phyloP scores from a whole-genome alignment of 2,888 invertebrate species.

The Amphimallon solstitiale region DNA sequence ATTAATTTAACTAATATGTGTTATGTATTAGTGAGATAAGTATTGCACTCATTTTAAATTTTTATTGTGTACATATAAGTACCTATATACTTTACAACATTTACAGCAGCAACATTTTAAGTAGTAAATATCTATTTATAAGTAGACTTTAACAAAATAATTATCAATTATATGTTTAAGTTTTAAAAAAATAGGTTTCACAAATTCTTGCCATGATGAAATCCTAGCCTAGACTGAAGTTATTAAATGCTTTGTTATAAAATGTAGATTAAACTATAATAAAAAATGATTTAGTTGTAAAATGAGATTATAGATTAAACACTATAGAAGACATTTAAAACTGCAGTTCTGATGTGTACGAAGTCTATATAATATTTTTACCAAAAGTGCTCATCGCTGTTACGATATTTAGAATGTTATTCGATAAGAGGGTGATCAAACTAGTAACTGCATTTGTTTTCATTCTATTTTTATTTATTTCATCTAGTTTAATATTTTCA shows the following conservation, averaged over 20 bases:
- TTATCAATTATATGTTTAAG: conserved; percentile 54
- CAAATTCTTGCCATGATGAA: conserved; percentile 62
- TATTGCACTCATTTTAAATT: conserved; percentile 16
- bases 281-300: conserved; percentile 53
- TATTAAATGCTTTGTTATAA: conserved; percentile 58
- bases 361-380: conserved; percentile 66
- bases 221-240: conserved; percentile 62
- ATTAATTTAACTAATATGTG: too few relatives aligned
- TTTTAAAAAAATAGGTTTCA: conserved; percentile 54
- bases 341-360: conserved; percentile 50
- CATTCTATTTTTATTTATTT: conserved; percentile 19
- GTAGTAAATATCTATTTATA: conserved; percentile 50
- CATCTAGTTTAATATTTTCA: conserved; percentile 17
- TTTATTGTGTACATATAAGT: conserved; percentile 14
- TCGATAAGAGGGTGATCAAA: conserved; percentile 37
- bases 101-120: conserved; percentile 36
- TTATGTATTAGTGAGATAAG: too few relatives aligned
- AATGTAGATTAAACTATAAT: conserved; percentile 50
- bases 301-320: conserved; percentile 41
- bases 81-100: conserved; percentile 10
- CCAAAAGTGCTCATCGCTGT: conserved; percentile 79
- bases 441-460: conserved; percentile 26
- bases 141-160: conserved; percentile 51
- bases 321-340: conserved; percentile 39
- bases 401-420: conserved; percentile 48